Base-by-base conservation (phyloP, 2,888 invertebrate species). In the Acronicta aceris region DNA sequence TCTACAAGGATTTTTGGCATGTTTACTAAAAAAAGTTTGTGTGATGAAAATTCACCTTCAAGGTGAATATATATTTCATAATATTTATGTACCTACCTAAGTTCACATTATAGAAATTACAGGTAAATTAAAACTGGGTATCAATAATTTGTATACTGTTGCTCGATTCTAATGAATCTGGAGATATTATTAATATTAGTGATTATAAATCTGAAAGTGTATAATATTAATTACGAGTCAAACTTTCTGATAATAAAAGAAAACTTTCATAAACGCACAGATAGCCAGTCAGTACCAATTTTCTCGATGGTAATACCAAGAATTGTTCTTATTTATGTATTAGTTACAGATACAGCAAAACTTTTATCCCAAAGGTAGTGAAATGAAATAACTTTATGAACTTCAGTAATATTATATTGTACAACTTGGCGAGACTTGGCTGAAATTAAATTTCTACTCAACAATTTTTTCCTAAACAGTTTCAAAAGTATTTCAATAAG, bases 341-440 rank as follows among this genome's bases (percentile, higher is more conserved):
- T 82, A 80, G 74, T 76, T 71, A 71, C 67, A 69, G 69, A 77
- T 74, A 74, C 59, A 66, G 65, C 58, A 65, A 51, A 85, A 84
- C 78, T 84, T 85, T 84, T 83, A 83, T 85, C 81, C 81, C 81
- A 78, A 72, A 81, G 79, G 80, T 82, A 84, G 77, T 81, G 73
- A 87, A 87, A 89, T 89, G 79, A 89, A 90, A 89, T 88, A 88
- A 87, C 89, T 89, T 88, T 66, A 68, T 63, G 71, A 89, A 89
- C 83, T 89, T 82, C 15, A 69, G 79, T 81, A 84, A 87, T 86
- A 84, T 84, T 82, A 88, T 85, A 85, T 84, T 80, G 77, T 81
- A 84, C 73, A 78, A 82, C 73, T 84, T 74, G 72, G 65, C 58
- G 74, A 74, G 71, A 81, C 70, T n/a, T 79, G 74, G 81, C 79